phyloP scores from a whole-genome alignment of 2,888 invertebrate genomes.

The Antheraea yamamai region DNA sequence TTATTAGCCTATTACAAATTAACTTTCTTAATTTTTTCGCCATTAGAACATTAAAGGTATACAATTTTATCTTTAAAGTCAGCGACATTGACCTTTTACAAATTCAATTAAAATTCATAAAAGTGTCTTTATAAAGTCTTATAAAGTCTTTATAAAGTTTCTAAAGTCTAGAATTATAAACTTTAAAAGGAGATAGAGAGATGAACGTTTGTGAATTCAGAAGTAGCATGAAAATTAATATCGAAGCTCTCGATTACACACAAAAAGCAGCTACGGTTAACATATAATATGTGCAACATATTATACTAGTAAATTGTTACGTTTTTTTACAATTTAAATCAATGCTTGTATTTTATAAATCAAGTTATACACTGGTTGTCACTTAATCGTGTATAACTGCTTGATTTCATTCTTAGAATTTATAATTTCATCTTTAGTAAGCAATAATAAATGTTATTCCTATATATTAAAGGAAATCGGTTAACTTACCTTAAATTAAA shows the following conservation, averaged over 20 bases:
- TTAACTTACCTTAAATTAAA: background rate
- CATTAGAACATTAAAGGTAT: background rate
- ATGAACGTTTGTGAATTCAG: background rate
- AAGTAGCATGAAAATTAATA: background rate
- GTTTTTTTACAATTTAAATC: background rate
- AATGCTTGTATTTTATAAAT: background rate
- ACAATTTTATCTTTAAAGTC: background rate
- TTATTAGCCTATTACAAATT: background rate
- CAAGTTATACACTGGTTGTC: background rate
- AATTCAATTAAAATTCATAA: background rate
- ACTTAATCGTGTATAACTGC: background rate
- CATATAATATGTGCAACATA: too few species aligned
- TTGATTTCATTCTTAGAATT: background rate
- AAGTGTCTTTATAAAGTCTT: background rate
- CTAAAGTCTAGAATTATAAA: too few species aligned
- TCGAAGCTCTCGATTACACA: background rate
- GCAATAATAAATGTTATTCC: background rate
- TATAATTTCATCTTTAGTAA: background rate
- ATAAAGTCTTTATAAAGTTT: background rate
- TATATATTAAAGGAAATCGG: background rate
- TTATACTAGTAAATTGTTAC: background rate
- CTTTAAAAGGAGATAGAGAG: background rate
- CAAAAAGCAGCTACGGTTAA: background rate
- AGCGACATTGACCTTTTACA: background rate
- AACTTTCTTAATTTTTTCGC: background rate